Conservation (phyloP, 2,797 vertebrate species). For the Intellagama lesueurii region DNA sequence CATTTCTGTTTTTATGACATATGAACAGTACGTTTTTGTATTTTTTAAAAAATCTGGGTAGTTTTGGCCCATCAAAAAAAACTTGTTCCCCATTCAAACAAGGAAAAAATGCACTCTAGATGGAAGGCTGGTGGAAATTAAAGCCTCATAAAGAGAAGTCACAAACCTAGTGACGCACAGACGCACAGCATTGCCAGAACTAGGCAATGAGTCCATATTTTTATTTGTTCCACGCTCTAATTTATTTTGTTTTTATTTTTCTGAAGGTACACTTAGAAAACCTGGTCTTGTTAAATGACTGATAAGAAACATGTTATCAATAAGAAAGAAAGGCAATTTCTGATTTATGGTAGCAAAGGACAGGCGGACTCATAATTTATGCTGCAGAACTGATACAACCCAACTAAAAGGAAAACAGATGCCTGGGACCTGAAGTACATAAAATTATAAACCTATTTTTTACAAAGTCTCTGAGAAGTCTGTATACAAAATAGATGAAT, state of each 20-base stretch:
- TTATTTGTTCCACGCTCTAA: not conserved
- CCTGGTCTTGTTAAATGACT: not conserved
- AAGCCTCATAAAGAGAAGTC: not conserved
- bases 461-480: not conserved
- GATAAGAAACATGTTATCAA: not conserved
- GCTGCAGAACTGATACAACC: not conserved
- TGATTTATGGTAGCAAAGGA: not conserved
- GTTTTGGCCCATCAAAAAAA: not conserved
- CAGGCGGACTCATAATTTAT: not conserved
- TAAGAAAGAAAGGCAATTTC: not conserved
- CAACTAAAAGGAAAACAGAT: not conserved
- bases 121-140: not conserved
- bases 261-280: not conserved
- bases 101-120: conserved; percentile 2
- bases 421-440: not conserved
- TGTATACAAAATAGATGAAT: not conserved
- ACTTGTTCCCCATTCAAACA: not conserved
- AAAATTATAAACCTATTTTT: not conserved
- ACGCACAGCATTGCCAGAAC: not conserved
- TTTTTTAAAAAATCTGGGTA: not conserved
- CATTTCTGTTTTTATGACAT: not conserved
- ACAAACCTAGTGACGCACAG: not conserved
- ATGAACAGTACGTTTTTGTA: not conserved
- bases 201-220: not conserved
- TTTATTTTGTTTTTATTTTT: not conserved